phyloP scores from a whole-genome alignment of 1,140 invertebrate genomes.

The Pachypeltis micranthus region DNA sequence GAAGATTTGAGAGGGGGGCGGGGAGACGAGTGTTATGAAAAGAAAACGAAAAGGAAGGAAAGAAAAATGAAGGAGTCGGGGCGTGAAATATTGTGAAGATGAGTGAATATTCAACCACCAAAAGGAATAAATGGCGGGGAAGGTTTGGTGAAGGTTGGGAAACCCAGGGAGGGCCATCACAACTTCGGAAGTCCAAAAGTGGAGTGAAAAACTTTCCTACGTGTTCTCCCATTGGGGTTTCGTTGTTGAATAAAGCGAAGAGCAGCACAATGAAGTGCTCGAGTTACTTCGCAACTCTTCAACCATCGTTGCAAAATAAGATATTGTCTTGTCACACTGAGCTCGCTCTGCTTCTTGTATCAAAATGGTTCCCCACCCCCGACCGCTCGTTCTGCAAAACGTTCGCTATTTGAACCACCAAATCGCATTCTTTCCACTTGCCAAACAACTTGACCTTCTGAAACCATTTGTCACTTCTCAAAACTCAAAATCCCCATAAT shows the following conservation, averaged over 20 bases:
- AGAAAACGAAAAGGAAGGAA: neutral
- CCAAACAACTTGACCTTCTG: too few species aligned
- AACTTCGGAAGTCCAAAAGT: conserved; percentile 15
- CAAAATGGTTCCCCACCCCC: too few species aligned
- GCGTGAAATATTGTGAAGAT: conserved; percentile 2
- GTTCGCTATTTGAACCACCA: too few species aligned
- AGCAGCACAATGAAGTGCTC: conserved; percentile 12
- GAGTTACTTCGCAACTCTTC: conserved; percentile 9
- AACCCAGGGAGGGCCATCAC: neutral
- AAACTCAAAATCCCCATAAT: too few species aligned
- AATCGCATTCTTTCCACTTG: too few species aligned
- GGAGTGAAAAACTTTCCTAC: conserved; percentile 11
- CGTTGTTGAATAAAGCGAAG: conserved; percentile 13
- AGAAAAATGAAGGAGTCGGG: conserved; percentile 1
- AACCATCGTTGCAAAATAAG: conserved; percentile 4
- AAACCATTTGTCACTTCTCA: too few species aligned
- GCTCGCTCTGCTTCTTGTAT: too few species aligned
- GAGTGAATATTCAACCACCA: conserved; percentile 2
- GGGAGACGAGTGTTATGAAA: neutral
- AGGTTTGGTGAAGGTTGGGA: neutral
- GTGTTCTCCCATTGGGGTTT: conserved; percentile 14
- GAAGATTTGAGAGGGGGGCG: too few species aligned
- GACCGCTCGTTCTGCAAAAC: too few species aligned
- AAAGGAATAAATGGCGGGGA: neutral
- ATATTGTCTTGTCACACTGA: conserved; percentile 13